Percentiles rank a stretch among this genome's conserved stretches.
Evolutionary conservation across 2,113 vertebrate genomes (phyloP).

Genomic region (Corythoichthys haematopterus): DNA sequence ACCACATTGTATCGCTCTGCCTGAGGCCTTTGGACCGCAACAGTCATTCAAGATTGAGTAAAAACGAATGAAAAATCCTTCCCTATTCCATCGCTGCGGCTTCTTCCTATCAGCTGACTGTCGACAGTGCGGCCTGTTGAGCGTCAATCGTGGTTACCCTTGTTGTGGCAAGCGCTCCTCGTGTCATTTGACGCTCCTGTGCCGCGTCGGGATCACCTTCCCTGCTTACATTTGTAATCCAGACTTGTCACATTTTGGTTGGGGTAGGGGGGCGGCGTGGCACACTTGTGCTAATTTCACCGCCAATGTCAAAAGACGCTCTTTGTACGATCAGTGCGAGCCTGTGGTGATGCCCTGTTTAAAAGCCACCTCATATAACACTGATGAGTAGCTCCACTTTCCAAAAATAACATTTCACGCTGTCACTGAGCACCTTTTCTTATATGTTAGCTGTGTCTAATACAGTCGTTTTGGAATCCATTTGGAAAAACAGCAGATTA

Average conservation of each 20-base stretch:
- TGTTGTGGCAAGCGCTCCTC: slow-evolving; percentile 10
- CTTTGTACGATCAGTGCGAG: background rate
- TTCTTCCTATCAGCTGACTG: slow-evolving; percentile 14
- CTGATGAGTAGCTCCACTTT: background rate
- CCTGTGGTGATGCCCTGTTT: background rate
- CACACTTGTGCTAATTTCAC: background rate
- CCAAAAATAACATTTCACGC: slow-evolving; percentile 3
- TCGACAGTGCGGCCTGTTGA: background rate
- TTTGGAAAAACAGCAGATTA: too few species aligned
- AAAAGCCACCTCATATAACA: slow-evolving; percentile 19
- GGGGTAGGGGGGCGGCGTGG: background rate
- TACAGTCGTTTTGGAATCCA: too few species aligned
- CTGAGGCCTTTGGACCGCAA: slow-evolving; percentile 67
- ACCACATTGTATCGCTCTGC: slow-evolving; percentile 55
- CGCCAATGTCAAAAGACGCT: background rate
- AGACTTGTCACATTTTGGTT: background rate
- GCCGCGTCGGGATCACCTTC: slow-evolving; percentile 1
- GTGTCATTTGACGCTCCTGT: slow-evolving; percentile 10
- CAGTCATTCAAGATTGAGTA: slow-evolving; percentile 60
- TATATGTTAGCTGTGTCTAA: background rate
- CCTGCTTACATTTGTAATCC: slow-evolving; percentile 11
- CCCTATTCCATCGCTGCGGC: slow-evolving; percentile 21
- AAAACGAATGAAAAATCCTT: slow-evolving; percentile 44
- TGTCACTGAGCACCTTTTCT: slow-evolving; percentile 1
- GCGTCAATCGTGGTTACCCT: slow-evolving; percentile 10